Evolutionary conservation across 2,797 vertebrate species (phyloP).

Genomic region (Peromyscus eremicus): DNA sequence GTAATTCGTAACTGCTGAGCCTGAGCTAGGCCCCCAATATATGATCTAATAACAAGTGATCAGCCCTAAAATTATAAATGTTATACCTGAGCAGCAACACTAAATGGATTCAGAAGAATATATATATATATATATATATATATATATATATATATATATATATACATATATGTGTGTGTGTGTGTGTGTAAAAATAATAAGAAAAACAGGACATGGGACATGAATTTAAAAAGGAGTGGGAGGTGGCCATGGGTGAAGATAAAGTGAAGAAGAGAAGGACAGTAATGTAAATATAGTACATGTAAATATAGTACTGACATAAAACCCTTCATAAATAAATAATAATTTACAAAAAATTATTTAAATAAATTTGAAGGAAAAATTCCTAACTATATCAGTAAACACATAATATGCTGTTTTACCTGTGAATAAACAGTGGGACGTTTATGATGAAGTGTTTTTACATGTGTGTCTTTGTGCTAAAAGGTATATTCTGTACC

Average conservation of each 20-base stretch:
- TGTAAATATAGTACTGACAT: not conserved
- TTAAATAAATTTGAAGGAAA: not conserved
- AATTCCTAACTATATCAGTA: not conserved
- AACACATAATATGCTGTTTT: not conserved
- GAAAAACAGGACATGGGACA: not conserved
- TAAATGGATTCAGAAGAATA: not conserved
- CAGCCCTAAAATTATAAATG: not conserved
- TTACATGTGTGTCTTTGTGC: not conserved
- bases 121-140: no score
- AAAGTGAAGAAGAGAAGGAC: not conserved
- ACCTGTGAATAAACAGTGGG: not conserved
- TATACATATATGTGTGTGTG: no score
- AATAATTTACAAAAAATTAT: not conserved
- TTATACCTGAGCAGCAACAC: not conserved
- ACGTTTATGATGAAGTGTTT: not conserved
- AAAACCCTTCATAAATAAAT: not conserved
- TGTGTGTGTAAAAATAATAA: not conserved
- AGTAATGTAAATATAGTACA: not conserved
- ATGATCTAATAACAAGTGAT: not conserved
- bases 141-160: no score
- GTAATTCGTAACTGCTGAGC: not conserved
- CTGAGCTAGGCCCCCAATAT: not conserved
- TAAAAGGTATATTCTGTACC: not conserved
- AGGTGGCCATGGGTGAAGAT: not conserved
- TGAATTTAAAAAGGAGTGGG: not conserved